phyloP scores from a whole-genome alignment of 2,888 invertebrate genomes.

The Caprella mutica region DNA sequence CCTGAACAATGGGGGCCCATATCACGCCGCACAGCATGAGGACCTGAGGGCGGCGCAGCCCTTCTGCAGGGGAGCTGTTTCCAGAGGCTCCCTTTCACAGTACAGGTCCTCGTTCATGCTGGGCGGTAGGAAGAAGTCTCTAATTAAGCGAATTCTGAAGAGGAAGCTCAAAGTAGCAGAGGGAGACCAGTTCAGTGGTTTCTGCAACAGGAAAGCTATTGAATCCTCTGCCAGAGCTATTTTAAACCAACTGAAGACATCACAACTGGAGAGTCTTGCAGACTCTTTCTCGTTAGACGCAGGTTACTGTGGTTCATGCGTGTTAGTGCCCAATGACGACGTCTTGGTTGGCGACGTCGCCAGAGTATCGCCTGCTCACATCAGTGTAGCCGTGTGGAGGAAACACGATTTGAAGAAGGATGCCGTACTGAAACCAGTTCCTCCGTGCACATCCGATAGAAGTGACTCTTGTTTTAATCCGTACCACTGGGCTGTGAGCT shows the following conservation, averaged over 20 bases:
- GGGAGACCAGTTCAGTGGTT: slow-evolving; percentile 6
- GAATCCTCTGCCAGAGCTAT: slow-evolving; percentile 3
- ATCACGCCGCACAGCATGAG: too few species aligned
- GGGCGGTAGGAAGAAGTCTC: slow-evolving; percentile 4
- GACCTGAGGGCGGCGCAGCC: too few species aligned
- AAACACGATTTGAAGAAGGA: background rate
- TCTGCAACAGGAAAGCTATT: too few species aligned
- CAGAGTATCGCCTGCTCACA: background rate
- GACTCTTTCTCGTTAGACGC: background rate
- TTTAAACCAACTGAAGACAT: slow-evolving; percentile 1
- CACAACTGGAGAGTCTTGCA: slow-evolving; percentile 1
- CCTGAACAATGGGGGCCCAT: too few species aligned
- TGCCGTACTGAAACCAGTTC: slow-evolving; percentile 1
- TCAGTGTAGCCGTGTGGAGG: slow-evolving; percentile 2
- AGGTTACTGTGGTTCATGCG: background rate
- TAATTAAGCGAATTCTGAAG: background rate
- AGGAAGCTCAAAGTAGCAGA: background rate
- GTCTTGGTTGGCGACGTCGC: slow-evolving; percentile 3
- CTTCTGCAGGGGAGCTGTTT: too few species aligned
- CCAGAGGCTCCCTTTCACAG: too few species aligned
- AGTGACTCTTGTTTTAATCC: slow-evolving; percentile 1
- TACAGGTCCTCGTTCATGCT: slow-evolving; percentile 10
- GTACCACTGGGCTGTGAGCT: slow-evolving; percentile 1
- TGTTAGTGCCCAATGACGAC: slow-evolving; percentile 5
- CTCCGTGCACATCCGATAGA: background rate